Conservation (phyloP, 2,888 invertebrate species). For the Muschampia plurimacula region DNA sequence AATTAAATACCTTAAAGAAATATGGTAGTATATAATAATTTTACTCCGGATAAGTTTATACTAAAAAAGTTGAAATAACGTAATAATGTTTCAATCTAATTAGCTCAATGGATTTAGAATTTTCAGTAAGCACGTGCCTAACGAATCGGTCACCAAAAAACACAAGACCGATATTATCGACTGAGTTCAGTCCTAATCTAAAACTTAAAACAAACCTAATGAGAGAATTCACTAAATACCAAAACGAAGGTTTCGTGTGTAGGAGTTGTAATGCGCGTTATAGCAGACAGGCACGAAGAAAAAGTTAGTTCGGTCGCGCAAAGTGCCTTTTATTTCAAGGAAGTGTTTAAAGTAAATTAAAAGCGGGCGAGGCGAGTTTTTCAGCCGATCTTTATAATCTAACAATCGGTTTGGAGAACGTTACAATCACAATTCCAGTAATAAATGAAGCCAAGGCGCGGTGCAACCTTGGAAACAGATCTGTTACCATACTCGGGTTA, state of each 20-base stretch:
- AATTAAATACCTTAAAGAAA: slow-evolving; percentile 19
- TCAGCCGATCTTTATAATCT: slow-evolving; percentile 60
- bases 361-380: slow-evolving; percentile 61
- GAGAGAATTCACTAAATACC: slow-evolving; percentile 64
- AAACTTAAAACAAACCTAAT: slow-evolving; percentile 58
- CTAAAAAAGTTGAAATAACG: background rate
- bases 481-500: slow-evolving; percentile 65
- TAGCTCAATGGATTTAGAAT: background rate
- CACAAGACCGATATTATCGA: slow-evolving; percentile 50
- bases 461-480: slow-evolving; percentile 77
- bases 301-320: slow-evolving; percentile 60
- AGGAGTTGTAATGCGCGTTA: slow-evolving; percentile 68
- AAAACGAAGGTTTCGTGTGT: slow-evolving; percentile 67
- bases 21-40: background rate
- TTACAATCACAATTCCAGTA: slow-evolving; percentile 63
- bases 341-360: slow-evolving; percentile 70
- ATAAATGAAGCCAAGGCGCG: slow-evolving; percentile 62
- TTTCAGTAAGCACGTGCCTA: background rate
- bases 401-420: slow-evolving; percentile 65
- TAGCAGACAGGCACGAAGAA: slow-evolving; percentile 73
- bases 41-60: background rate
- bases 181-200: slow-evolving; percentile 46
- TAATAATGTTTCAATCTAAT: background rate
- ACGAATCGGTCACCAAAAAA: slow-evolving; percentile 39
- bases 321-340: slow-evolving; percentile 68